Evolutionary conservation across 2,113 vertebrate species (phyloP).

Genomic region (Tonatia bakeri): DNA sequence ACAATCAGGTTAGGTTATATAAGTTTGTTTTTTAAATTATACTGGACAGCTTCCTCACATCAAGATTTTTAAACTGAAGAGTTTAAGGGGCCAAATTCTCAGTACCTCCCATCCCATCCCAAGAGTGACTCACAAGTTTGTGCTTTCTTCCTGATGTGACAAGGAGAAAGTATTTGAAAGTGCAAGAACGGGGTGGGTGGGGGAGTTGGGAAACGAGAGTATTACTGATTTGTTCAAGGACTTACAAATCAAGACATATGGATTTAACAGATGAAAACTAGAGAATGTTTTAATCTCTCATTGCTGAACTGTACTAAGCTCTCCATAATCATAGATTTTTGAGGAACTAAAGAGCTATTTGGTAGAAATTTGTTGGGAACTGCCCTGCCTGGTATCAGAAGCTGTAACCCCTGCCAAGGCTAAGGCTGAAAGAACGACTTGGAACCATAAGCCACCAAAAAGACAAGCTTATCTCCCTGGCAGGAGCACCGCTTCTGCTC

Average conservation of each 20-base stretch:
- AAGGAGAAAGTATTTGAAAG: background rate
- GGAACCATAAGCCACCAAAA: too few species aligned
- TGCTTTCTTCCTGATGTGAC: background rate
- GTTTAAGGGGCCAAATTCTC: conserved; percentile 6
- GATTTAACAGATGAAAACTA: conserved; percentile 1
- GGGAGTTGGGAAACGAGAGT: background rate
- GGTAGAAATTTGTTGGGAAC: too few species aligned
- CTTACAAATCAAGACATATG: background rate
- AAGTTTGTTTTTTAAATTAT: background rate
- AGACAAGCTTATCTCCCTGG: too few species aligned
- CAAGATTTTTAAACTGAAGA: conserved; percentile 15
- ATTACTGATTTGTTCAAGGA: background rate
- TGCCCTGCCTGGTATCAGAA: too few species aligned
- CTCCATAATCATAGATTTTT: conserved; percentile 2
- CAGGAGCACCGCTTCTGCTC: too few species aligned
- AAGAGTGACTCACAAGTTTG: background rate
- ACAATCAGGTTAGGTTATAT: background rate
- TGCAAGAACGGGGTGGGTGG: background rate
- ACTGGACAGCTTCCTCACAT: background rate
- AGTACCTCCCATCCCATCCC: background rate
- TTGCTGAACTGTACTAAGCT: background rate
- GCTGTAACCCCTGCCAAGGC: too few species aligned
- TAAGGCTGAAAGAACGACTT: too few species aligned
- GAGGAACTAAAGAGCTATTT: background rate
- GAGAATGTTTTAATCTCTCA: background rate